These are phyloP conservation scores for Glossophaga mutica DNA, from an alignment of 2,797 vertebrate genomes.

Conservation along the genomic window DNA sequence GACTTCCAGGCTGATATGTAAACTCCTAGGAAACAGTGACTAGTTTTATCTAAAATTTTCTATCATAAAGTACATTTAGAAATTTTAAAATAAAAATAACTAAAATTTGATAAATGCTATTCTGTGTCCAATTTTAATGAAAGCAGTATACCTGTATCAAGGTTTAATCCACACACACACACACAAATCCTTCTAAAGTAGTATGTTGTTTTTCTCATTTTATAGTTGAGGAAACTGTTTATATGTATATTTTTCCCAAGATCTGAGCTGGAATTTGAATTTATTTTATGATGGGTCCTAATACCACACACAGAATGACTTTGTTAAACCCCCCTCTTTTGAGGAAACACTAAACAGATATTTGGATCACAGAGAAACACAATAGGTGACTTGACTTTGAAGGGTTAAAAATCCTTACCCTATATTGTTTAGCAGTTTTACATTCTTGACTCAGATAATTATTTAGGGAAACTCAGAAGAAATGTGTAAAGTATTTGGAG, in stretches of 20 bases:
- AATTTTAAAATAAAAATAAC: neutral
- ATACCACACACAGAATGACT: neutral
- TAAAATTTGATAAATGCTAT: neutral
- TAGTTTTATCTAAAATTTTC: constrained; percentile 19
- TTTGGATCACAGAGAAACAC: neutral
- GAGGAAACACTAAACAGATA: neutral
- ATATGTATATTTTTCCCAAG: neutral
- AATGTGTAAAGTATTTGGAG: neutral
- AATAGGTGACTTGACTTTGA: constrained; percentile 21
- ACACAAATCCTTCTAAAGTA: neutral
- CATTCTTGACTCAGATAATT: neutral
- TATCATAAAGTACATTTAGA: neutral
- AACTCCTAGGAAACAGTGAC: neutral
- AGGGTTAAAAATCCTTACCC: neutral
- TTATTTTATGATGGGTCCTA: neutral
- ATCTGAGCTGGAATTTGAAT: neutral
- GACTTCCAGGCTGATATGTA: neutral
- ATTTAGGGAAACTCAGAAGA: neutral
- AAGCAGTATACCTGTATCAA: neutral
- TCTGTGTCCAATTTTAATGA: neutral
- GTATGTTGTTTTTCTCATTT: neutral
- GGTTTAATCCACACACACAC: neutral
- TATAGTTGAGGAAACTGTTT: neutral
- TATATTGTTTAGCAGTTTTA: neutral
- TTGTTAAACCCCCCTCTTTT: neutral